These are phyloP conservation scores for Istiophorus platypterus DNA, from an alignment of 2,113 vertebrate genomes.

Conservation along the genomic window DNA sequence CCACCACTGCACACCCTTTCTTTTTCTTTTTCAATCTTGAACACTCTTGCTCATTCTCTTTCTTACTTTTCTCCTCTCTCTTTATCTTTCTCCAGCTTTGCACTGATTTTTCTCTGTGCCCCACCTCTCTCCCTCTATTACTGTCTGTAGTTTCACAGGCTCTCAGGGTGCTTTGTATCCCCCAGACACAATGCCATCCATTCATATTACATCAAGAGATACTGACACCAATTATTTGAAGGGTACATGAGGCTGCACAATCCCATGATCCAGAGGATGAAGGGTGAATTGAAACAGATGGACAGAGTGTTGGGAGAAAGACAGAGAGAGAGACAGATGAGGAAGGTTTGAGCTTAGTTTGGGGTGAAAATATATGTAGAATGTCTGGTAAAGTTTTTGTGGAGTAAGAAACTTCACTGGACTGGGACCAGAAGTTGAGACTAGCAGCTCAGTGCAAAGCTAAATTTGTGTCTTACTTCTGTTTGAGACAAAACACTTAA, in stretches of 20 bases:
- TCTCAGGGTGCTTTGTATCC: slow-evolving; percentile 63
- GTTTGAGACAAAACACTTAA: slow-evolving; percentile 5
- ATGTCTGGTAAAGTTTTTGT: slow-evolving; percentile 14
- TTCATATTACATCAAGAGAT: slow-evolving; percentile 79
- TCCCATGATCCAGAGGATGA: slow-evolving; percentile 58
- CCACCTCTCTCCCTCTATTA: slow-evolving; percentile 28
- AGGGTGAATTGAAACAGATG: slow-evolving; percentile 54
- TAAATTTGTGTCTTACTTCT: slow-evolving; percentile 8
- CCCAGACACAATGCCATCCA: slow-evolving; percentile 70
- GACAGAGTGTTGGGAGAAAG: slow-evolving; percentile 40
- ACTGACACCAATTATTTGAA: slow-evolving; percentile 71
- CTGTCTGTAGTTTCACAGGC: slow-evolving; percentile 38
- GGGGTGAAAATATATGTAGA: slow-evolving; percentile 28
- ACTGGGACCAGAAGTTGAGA: slow-evolving; percentile 14
- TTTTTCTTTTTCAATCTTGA: slow-evolving; percentile 22
- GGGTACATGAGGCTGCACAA: slow-evolving; percentile 64
- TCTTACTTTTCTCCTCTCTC: slow-evolving; percentile 5
- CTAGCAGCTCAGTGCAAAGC: background rate
- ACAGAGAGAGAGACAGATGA: slow-evolving; percentile 30
- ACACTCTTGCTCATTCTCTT: slow-evolving; percentile 4
- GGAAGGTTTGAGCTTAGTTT: slow-evolving; percentile 20
- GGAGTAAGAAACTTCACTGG: slow-evolving; percentile 19
- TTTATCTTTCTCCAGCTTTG: slow-evolving; percentile 28
- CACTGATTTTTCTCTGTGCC: slow-evolving; percentile 44
- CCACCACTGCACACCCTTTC: slow-evolving; percentile 8